Base-by-base conservation (phyloP, 2,113 vertebrate species). In the Bubalus kerabau region DNA sequence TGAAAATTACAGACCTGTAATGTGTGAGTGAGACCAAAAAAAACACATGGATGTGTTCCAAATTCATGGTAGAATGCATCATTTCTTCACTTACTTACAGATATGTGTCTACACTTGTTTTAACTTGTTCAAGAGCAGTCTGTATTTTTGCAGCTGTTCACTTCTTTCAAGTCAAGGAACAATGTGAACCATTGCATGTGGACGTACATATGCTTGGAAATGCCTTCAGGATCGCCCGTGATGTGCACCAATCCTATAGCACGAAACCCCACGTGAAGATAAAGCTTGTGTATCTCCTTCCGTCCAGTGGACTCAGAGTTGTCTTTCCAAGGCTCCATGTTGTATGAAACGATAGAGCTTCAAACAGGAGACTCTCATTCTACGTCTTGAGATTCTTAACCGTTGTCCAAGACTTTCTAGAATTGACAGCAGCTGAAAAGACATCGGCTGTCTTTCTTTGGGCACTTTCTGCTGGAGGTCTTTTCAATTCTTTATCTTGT, bases 61-160 rank as follows among this genome's bases (percentile, higher is more conserved):
- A 50, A 30, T 1, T 19, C 1, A 2, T 5, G 0, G 32, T 12
- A 0, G 7, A 11, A 7, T 2, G 11, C 5, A 7, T 7, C 26
- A 43, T 43, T 43, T 19, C 9, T 32, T n/a, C 52, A 13, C 14
- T 4, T 6, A 43, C 3, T 26, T 9, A 5, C 23, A 28, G n/a
- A 52, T 10, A 8, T 4, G 4, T 1, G 0, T 3, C n/a, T 78
- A 0, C 1, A 7, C 21, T 62, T 52, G 43, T 40, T 59, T 7
- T 0, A 71, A n/a, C 32, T 24, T 82, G 50, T 59, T 60, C 52
- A 64, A 32, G 40, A 84, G 21, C 43, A 3, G 24, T 28, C 52
- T 43, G 5, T 76, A 0, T 50, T 19, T 74, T 12, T 84, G 32
- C 16, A 24, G 13, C 71, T 17, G 24, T 59, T 30, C 17, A 16